A percentile compares a stretch with the other conserved stretches of the same genome.
phyloP scores from a whole-genome alignment of 2,888 invertebrate species.

The Uloborus plumipes region DNA sequence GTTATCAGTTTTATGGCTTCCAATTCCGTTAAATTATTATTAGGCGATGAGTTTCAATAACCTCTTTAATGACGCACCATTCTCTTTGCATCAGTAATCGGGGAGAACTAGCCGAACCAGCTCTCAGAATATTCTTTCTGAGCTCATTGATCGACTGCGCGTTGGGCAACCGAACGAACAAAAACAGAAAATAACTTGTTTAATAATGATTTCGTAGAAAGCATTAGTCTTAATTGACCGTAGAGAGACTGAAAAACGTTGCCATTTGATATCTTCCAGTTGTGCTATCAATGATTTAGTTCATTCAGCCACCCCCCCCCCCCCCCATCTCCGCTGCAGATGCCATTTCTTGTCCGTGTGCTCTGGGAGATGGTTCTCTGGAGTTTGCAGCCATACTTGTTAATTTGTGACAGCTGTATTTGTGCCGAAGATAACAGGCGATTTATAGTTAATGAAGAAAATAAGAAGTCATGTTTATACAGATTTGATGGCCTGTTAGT shows the following conservation, averaged over 20 bases:
- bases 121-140: background rate
- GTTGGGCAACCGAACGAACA: too few relatives aligned
- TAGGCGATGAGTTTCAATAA: conserved; percentile 35
- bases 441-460: too few relatives aligned
- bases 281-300: background rate
- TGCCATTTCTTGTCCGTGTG: background rate
- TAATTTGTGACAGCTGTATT: background rate
- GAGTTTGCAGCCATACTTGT: background rate
- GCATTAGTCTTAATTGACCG: conserved; percentile 57
- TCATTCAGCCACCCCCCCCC: too few relatives aligned
- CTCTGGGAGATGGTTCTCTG: background rate
- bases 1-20: too few relatives aligned
- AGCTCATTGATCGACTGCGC: too few relatives aligned
- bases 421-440: conserved; percentile 6
- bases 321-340: background rate
- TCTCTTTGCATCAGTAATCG: background rate
- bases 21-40: background rate
- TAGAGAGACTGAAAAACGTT: conserved; percentile 3
- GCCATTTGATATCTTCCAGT: conserved; percentile 30
- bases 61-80: conserved; percentile 20
- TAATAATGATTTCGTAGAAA: conserved; percentile 57
- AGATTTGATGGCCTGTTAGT: too few relatives aligned
- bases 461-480: too few relatives aligned
- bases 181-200: conserved; percentile 29
- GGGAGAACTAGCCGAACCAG: conserved; percentile 39